phyloP scores from a whole-genome alignment of 2,888 invertebrate species.

The Byasa hedistus region DNA sequence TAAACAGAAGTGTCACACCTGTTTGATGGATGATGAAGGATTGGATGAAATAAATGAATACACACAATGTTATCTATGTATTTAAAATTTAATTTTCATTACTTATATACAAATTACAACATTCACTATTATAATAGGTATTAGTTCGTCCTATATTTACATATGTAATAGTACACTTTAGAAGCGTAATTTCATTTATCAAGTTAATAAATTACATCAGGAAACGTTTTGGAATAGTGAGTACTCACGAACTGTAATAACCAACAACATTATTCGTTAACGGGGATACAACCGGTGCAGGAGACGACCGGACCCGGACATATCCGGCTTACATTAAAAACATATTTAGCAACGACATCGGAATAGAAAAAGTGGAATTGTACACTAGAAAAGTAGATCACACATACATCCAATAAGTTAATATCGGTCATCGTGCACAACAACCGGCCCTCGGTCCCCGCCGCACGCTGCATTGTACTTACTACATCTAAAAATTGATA shows the following conservation, averaged over 20 bases:
- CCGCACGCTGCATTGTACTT: slow-evolving; percentile 56
- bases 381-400: slow-evolving; percentile 64
- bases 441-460: slow-evolving; percentile 50
- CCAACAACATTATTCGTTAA: slow-evolving; percentile 51
- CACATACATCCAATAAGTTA: slow-evolving; percentile 32
- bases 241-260: slow-evolving; percentile 55
- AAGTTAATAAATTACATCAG: slow-evolving; percentile 73
- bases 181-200: slow-evolving; percentile 75
- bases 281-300: slow-evolving; percentile 48
- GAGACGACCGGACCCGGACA: slow-evolving; percentile 24
- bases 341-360: slow-evolving; percentile 39
- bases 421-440: slow-evolving; percentile 32
- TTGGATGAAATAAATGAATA: slow-evolving; percentile 50
- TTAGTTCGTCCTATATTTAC: slow-evolving; percentile 79
- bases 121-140: slow-evolving; percentile 78
- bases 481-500: slow-evolving; percentile 71
- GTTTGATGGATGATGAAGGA: too few relatives aligned
- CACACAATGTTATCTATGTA: slow-evolving; percentile 76
- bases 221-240: slow-evolving; percentile 71
- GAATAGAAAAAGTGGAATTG: slow-evolving; percentile 69
- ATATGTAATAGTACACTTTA: slow-evolving; percentile 78
- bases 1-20: too few relatives aligned
- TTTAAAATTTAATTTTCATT: slow-evolving; percentile 80
- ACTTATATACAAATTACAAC: slow-evolving; percentile 81
- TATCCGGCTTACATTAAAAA: slow-evolving; percentile 29